phyloP scores from a whole-genome alignment of 30 jellyfish, hydroid and myxozoan genomes.

The Chrysaora quinquecirrha region DNA sequence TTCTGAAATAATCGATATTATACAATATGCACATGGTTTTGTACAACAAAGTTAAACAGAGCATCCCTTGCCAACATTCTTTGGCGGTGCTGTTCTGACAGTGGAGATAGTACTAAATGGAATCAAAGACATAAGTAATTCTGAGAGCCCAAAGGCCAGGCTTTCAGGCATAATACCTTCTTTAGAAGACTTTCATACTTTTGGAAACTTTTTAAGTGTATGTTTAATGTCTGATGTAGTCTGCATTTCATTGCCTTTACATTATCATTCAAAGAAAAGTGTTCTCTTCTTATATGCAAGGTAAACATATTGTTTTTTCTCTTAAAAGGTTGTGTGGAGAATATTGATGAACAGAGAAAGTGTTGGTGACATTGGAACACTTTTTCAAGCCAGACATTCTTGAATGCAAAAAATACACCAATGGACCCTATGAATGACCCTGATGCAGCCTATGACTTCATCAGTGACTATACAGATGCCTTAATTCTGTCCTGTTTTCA shows the following conservation, averaged over 20 bases:
- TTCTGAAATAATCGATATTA: not conserved
- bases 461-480: constrained; percentile 9
- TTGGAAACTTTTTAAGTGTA: not conserved
- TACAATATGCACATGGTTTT: not conserved
- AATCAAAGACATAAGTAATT: not conserved
- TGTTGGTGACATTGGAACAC: not conserved
- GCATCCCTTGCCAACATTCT: not conserved
- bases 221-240: not conserved
- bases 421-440: constrained; percentile 7
- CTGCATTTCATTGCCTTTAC: too few species aligned
- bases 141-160: not conserved
- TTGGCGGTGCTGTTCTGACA: not conserved
- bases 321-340: not conserved
- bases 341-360: not conserved
- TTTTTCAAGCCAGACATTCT: not conserved
- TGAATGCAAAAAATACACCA: constrained; percentile 7
- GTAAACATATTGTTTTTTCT: too few species aligned
- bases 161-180: not conserved
- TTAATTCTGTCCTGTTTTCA: not conserved
- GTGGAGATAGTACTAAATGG: not conserved
- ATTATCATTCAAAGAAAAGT: too few species aligned
- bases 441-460: not conserved
- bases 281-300: too few species aligned
- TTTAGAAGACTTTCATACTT: not conserved
- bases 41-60: not conserved